phyloP scores from a whole-genome alignment of 2,888 invertebrate species.

The Hemithea aestivaria region DNA sequence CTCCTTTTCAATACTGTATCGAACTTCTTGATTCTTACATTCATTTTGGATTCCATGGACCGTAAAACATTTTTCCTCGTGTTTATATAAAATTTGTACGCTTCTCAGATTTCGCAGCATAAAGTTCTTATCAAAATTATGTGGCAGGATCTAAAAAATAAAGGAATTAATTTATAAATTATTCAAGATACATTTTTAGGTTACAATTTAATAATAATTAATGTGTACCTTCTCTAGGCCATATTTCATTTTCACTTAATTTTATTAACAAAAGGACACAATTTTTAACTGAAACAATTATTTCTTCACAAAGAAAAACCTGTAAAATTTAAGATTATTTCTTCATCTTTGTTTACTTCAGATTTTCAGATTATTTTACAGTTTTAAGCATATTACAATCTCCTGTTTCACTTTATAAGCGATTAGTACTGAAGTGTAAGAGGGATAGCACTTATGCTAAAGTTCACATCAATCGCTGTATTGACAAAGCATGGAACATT shows the following conservation, averaged over 20 bases:
- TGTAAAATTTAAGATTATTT: too few relatives aligned
- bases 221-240: conserved; percentile 15
- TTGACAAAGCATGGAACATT: too few relatives aligned
- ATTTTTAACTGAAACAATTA: conserved; percentile 2
- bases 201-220: not conserved
- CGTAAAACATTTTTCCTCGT: conserved; percentile 46
- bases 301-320: too few relatives aligned
- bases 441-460: too few relatives aligned
- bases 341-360: too few relatives aligned
- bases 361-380: too few relatives aligned
- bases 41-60: conserved; percentile 32
- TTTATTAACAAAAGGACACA: too few relatives aligned
- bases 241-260: conserved; percentile 10
- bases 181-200: conserved; percentile 1
- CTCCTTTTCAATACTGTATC: conserved; percentile 44
- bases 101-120: conserved; percentile 33
- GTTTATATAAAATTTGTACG: conserved; percentile 46
- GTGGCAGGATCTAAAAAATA: conserved; percentile 37
- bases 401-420: too few relatives aligned
- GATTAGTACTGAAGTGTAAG: too few relatives aligned
- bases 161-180: conserved; percentile 1
- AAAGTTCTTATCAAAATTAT: conserved; percentile 27
- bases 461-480: too few relatives aligned
- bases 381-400: too few relatives aligned
- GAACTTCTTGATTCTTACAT: conserved; percentile 13